A percentile compares a stretch with the other conserved stretches of the same genome.
Conservation (phyloP, 2,113 vertebrate genomes). For the Tauraco erythrolophus region DNA sequence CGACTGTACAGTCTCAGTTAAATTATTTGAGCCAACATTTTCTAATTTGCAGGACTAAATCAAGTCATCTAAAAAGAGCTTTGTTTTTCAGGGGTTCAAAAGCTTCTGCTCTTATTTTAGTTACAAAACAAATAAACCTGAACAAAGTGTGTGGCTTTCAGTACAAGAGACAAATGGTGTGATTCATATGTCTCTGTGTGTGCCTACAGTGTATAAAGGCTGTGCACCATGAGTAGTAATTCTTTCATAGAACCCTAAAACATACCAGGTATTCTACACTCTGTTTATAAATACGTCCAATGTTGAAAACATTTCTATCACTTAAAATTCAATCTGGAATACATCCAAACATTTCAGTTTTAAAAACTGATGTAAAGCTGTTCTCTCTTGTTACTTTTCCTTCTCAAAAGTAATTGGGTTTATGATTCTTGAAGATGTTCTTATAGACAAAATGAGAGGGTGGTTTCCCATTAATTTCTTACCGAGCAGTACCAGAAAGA, state of each 20-base stretch:
- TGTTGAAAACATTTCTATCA: not conserved
- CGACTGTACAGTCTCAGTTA: not conserved
- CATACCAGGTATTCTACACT: not conserved
- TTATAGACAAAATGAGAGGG: not conserved
- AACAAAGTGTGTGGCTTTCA: not conserved
- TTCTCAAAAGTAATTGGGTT: not conserved
- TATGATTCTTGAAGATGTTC: not conserved
- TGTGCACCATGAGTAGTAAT: not conserved
- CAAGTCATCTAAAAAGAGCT: not conserved
- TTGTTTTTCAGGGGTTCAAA: not conserved
- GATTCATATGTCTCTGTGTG: not conserved
- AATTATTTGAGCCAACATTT: not conserved
- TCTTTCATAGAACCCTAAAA: not conserved
- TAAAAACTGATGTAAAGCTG: not conserved
- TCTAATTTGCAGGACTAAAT: not conserved
- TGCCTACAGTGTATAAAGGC: not conserved
- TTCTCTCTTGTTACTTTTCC: not conserved
- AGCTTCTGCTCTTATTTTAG: not conserved
- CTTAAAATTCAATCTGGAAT: not conserved
- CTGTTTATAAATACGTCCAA: not conserved
- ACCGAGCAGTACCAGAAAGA: not conserved
- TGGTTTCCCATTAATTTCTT: not conserved
- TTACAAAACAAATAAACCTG: not conserved
- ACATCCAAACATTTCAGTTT: not conserved
- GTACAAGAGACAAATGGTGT: not conserved